These are phyloP conservation scores for Endomychus coccineus DNA, from an alignment of 2,888 invertebrate genomes.

Conservation along the genomic window DNA sequence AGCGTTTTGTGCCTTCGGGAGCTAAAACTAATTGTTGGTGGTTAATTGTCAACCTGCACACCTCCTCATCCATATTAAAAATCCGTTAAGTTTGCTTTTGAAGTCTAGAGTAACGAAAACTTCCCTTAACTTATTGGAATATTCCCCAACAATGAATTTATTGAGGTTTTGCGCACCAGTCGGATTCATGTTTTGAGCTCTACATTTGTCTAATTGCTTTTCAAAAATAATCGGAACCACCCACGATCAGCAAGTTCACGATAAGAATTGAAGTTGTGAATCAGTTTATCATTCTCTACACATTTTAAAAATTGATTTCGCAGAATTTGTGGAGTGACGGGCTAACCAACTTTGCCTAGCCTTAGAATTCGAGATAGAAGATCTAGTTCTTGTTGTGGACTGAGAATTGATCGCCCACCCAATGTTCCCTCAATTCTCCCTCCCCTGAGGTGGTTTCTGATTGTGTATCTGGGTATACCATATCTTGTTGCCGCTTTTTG, in stretches of 20 bases:
- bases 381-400: neutral
- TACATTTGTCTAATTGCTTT: neutral
- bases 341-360: neutral
- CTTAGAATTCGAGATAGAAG: neutral
- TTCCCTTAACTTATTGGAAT: neutral
- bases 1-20: no score
- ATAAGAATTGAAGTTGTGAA: neutral
- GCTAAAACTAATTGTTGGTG: no score
- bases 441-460: neutral
- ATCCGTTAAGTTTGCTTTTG: neutral
- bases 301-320: neutral
- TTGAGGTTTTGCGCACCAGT: neutral
- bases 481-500: neutral
- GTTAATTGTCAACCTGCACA: no score
- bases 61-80: no score
- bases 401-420: neutral
- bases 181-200: neutral
- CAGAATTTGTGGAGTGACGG: neutral
- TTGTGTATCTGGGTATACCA: neutral
- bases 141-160: neutral
- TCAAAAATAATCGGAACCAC: neutral
- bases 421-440: neutral
- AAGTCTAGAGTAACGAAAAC: neutral
- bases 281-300: neutral
- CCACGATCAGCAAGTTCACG: neutral